Percentiles rank a stretch among this genome's conserved stretches.
These are phyloP conservation scores for Cyprinus carpio DNA, from an alignment of 2,113 vertebrate genomes.

Conservation along the genomic window DNA sequence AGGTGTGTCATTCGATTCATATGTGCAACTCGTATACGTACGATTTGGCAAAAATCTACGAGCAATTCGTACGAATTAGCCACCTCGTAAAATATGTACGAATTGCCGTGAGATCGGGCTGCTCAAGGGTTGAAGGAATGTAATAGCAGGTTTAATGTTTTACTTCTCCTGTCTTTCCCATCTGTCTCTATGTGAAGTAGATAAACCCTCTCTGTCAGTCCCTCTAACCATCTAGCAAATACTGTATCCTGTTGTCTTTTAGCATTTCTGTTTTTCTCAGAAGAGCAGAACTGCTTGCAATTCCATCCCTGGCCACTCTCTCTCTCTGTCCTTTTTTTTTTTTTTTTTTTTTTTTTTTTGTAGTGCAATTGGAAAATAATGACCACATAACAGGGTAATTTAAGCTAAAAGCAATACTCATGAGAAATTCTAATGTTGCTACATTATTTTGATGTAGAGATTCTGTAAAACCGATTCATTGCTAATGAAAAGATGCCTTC, in stretches of 20 bases:
- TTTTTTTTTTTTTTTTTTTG: constrained; percentile 12
- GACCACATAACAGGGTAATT: constrained; percentile 57
- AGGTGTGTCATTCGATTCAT: no score
- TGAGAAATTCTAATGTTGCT: constrained; percentile 26
- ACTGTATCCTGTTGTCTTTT: background rate
- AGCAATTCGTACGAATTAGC: no score
- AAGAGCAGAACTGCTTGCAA: background rate
- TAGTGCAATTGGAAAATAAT: constrained; percentile 37
- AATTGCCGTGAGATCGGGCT: no score
- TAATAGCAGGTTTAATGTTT: constrained; percentile 51
- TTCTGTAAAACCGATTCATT: constrained; percentile 35
- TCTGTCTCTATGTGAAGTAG: constrained; percentile 50
- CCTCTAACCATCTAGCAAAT: background rate
- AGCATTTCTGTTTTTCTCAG: background rate
- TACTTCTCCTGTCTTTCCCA: constrained; percentile 59
- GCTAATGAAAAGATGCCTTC: constrained; percentile 59
- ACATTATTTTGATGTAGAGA: constrained; percentile 20
- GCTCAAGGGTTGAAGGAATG: constrained; percentile 60
- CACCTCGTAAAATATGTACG: no score
- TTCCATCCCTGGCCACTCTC: background rate
- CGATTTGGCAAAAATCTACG: no score
- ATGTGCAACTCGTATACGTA: no score
- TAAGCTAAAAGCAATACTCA: constrained; percentile 64
- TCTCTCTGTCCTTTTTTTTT: background rate
- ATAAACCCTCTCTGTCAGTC: background rate